Evolutionary conservation across 2,888 invertebrate species (phyloP), one percentile per base, ranked within the genome.

Genomic region (Diloba caeruleocephala): DNA sequence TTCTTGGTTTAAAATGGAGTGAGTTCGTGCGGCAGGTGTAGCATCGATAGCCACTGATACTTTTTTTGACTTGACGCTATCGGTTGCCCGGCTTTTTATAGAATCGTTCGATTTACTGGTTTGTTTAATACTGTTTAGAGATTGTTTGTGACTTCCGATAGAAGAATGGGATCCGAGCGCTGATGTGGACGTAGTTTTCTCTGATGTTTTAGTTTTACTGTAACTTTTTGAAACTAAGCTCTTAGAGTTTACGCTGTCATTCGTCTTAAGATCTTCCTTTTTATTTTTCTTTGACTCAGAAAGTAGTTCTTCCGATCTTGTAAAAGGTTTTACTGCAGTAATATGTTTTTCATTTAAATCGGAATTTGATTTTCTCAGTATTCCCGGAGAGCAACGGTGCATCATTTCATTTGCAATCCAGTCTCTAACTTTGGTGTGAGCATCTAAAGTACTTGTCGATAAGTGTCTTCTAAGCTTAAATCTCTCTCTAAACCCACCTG

Each of bases 381-480:
- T 95, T 56, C 94, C 94, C 0, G 96, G 96, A 39, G 96, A 96
- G 74, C 95, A 96, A 79, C 96, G 94, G 68, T 96, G 95, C 75
- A 96, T 95, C 25, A 96, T 96, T 83, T 97, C 97, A 63, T 96
- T 96, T 0, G 96, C 95, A 71, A 98, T 97, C 98, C 98, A 97
- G 71, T 97, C 97, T 59, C 96, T 94, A 0, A 98, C 97, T 94
- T 97, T 97, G 9, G 97, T 96, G 78, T 97, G 96, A 0, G 97
- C 96, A 82, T 98, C 97, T 62, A 98, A 95, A 0, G 97, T 97
- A 59, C 97, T 97, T 3, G 95, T 95, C 4, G 97, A 97, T 76
- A 96, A 94, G 83, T 97, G 96, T 14, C 97, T 87, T 13, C 96
- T 94, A 19, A 96, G 85, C 80, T 96, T 95, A 74, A 95, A 95